These are phyloP conservation scores for Chunga burmeisteri DNA, from an alignment of 2,113 vertebrate species.

Conservation along the genomic window DNA sequence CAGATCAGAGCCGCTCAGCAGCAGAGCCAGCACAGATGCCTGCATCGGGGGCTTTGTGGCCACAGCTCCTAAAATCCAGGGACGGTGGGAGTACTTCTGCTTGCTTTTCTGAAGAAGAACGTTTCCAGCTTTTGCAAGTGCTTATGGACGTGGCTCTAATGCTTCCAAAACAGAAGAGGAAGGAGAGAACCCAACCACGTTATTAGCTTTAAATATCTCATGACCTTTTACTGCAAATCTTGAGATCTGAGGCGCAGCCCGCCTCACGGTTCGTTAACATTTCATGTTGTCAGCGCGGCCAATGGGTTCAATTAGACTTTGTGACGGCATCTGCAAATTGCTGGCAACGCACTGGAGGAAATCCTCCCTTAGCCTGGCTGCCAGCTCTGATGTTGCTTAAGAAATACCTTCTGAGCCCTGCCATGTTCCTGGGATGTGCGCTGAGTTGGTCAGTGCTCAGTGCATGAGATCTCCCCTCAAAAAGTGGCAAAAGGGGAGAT, in stretches of 20 bases:
- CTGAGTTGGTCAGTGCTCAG: background rate
- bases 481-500: background rate
- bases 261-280: constrained; percentile 53
- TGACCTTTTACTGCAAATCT: constrained; percentile 65
- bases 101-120: background rate
- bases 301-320: constrained; percentile 53
- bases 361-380: background rate
- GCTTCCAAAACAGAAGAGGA: constrained; percentile 44
- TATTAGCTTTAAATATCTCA: constrained; percentile 68
- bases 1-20: background rate
- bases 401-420: background rate
- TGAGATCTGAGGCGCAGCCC: constrained; percentile 34
- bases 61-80: background rate
- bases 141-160: background rate
- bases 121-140: background rate
- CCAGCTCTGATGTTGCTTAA: background rate
- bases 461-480: accelerated
- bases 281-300: constrained; percentile 47
- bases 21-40: background rate
- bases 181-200: constrained; percentile 22
- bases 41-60: accelerated
- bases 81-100: background rate
- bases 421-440: background rate
- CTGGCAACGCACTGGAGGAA: constrained; percentile 45
- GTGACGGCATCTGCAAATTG: constrained; percentile 35